Base-by-base conservation (phyloP, 1,140 invertebrate species). In the Nasonia vitripennis region DNA sequence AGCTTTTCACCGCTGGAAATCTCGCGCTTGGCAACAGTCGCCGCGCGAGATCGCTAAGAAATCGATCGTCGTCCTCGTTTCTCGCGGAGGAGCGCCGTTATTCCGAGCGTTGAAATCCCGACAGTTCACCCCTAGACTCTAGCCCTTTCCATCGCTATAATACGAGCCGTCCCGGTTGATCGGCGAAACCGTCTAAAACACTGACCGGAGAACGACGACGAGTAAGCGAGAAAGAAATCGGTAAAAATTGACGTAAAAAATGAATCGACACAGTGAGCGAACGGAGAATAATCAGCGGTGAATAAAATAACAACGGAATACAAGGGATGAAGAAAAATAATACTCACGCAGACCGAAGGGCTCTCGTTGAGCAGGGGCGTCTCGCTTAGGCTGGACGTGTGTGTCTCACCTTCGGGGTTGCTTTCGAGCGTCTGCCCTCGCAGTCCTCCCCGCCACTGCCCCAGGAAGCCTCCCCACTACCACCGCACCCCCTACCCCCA, bases 361-460 rank as follows among this genome's bases (percentile, higher is more conserved):
- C 92, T 93, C 93, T 90, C 90, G 91, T 90, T 92, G 90, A 89
- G 90, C 93, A 91, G 92, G 92, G 90, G 93, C 90, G 93, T 93
- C 92, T 92, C 92, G 90, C 71, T 86, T 67, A 79, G 51, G 81
- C 55, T 82, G 70, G 77, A 86, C 70, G 78, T 80, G 92, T 91
- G 89, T 94, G 92, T 92, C 93, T 93, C 92, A 94, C 89, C 91
- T 92, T 94, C 89, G 93, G 92, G 91, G 93, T 94, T 89, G 92
- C 92, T 92, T 93, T 91, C 87, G 87, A 92, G 93, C 92, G 92
- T 93, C 93, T 94, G 91, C 93, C 93, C 91, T 93, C 92, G 92
- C 91, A 94, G 93, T 94, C 91, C 91, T 93, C 94, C 93, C 93
- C 93, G 93, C 92, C 93, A 94, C 93, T 89, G 86, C 85, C 70